Conservation (phyloP, 2,797 vertebrate genomes). For the Cryptoblepharus egeriae region DNA sequence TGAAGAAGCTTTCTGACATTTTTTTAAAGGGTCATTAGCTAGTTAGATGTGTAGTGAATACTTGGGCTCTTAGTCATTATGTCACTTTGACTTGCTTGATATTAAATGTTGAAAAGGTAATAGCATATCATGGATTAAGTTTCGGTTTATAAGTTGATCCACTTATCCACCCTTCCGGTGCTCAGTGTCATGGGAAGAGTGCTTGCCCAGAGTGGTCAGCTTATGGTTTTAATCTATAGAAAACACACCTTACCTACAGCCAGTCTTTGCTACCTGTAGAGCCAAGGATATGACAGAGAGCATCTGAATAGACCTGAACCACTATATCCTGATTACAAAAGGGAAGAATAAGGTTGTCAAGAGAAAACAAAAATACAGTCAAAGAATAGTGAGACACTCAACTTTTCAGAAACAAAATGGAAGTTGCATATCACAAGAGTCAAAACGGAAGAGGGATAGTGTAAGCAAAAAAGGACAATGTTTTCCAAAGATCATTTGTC, state of each 20-base stretch:
- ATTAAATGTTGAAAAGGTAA: neutral
- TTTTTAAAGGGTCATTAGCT: neutral
- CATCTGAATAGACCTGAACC: neutral
- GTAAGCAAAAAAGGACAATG: conserved; percentile 27
- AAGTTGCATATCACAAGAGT: conserved; percentile 1
- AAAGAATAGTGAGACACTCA: no score
- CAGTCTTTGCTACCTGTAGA: neutral
- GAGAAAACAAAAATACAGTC: no score
- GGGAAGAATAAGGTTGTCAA: neutral
- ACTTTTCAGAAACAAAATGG: neutral
- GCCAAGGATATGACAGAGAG: neutral
- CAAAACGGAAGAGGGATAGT: conserved; percentile 25
- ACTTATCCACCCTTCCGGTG: neutral
- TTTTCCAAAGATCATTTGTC: conserved; percentile 54
- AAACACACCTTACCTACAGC: neutral
- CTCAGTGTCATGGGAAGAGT: neutral
- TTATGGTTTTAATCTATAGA: neutral
- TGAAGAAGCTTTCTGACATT: neutral
- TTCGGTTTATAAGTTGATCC: neutral
- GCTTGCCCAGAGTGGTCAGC: neutral
- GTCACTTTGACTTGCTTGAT: neutral
- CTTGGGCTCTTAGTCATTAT: neutral
- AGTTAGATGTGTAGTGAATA: no score
- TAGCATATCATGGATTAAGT: neutral
- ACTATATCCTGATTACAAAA: neutral